Percentiles rank a stretch among this genome's conserved stretches.
Evolutionary conservation across 2,888 invertebrate genomes (phyloP).

Genomic region (Temnothorax ravouxi): DNA sequence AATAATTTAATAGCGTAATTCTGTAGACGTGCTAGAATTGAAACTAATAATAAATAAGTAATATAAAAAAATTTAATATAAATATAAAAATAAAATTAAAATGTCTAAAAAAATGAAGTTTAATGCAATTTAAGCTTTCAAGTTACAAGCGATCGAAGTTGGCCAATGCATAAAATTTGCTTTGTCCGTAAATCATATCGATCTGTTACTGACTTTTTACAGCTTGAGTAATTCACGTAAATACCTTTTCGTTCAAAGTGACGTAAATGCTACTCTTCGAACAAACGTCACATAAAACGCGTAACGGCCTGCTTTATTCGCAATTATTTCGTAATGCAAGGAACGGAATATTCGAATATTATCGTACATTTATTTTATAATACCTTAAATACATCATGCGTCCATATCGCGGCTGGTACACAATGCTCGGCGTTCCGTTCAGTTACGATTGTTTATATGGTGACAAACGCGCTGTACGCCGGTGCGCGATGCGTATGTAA

Average conservation of each 20-base stretch:
- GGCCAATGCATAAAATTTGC: constrained; percentile 3
- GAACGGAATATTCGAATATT: background rate
- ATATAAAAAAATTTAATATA: background rate
- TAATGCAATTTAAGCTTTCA: background rate
- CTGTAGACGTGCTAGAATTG: background rate
- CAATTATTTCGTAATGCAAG: background rate
- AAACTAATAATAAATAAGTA: background rate
- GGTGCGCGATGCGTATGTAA: background rate
- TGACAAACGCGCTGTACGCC: background rate
- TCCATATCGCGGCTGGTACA: background rate
- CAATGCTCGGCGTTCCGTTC: background rate
- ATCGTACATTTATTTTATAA: background rate
- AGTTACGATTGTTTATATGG: background rate
- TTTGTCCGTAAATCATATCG: background rate
- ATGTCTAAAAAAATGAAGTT: background rate
- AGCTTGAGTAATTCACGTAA: background rate
- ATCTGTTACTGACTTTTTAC: background rate
- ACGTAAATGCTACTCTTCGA: background rate
- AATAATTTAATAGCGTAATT: background rate
- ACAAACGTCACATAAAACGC: background rate
- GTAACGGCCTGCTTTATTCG: background rate
- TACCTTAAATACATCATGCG: background rate
- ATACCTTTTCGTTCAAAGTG: background rate
- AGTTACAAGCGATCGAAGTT: background rate
- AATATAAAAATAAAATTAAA: background rate